Conservation (phyloP, 1,140 invertebrate species). For the Oryctes rhinoceros region DNA sequence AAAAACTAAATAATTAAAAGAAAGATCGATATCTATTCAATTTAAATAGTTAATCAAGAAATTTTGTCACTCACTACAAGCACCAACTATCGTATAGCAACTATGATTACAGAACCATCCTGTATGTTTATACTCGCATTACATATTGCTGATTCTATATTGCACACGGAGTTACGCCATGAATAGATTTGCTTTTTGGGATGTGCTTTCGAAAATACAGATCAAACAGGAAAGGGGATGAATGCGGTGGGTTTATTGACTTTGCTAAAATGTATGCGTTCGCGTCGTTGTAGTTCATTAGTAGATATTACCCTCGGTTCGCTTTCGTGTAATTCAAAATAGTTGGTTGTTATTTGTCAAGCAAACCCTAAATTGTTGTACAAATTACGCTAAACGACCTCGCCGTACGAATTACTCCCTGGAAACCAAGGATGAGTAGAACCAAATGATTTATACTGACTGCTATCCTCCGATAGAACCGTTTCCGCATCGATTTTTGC, state of each 20-base stretch:
- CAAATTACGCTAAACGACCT: constrained; percentile 13
- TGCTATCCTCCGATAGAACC: not conserved
- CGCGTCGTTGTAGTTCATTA: constrained; percentile 32
- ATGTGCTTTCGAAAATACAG: not conserved
- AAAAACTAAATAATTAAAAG: too few species aligned
- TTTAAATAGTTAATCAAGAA: too few species aligned
- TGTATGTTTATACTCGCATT: not conserved
- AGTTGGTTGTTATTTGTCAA: constrained; percentile 36
- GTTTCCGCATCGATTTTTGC: not conserved
- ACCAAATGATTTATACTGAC: constrained; percentile 14
- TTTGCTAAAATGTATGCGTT: constrained; percentile 26
- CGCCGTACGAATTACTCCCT: constrained; percentile 8
- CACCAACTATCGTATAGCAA: too few species aligned
- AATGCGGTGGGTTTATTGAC: constrained; percentile 17
- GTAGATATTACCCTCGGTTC: constrained; percentile 31
- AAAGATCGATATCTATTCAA: too few species aligned
- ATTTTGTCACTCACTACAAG: too few species aligned
- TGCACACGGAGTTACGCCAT: not conserved
- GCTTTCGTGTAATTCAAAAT: constrained; percentile 31
- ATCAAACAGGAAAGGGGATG: constrained; percentile 22
- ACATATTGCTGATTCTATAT: not conserved
- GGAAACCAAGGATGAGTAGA: not conserved
- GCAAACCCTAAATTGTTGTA: constrained; percentile 27
- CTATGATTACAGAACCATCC: too few species aligned
- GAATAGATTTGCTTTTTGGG: constrained; percentile 26